Evolutionary conservation across 2,888 invertebrate species (phyloP).

Genomic region (Nycteola revayana): DNA sequence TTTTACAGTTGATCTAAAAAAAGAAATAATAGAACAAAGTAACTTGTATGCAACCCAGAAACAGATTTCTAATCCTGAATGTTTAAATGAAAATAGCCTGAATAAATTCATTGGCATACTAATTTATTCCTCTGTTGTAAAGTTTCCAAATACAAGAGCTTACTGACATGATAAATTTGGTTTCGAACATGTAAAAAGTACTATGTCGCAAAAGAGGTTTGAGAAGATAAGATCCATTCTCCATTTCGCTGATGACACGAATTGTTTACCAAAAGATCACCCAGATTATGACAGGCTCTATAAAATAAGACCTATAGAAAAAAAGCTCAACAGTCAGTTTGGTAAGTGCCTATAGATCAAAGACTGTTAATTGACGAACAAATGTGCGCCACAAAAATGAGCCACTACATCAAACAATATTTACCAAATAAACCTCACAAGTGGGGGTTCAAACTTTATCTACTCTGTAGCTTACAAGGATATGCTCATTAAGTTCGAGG

Average conservation of each 20-base stretch:
- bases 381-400: constrained; percentile 41
- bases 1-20: constrained; percentile 38
- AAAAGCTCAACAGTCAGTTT: constrained; percentile 17
- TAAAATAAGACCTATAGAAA: constrained; percentile 13
- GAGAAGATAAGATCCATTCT: constrained; percentile 8
- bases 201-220: constrained; percentile 3
- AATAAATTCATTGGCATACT: constrained; percentile 39
- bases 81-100: constrained; percentile 35
- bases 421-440: constrained; percentile 40
- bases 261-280: constrained; percentile 10
- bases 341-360: constrained; percentile 36
- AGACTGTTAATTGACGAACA: constrained; percentile 38
- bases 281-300: constrained; percentile 9
- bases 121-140: constrained; percentile 36
- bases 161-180: constrained; percentile 38
- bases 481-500: constrained; percentile 34
- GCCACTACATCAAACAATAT: constrained; percentile 39
- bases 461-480: constrained; percentile 29
- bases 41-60: constrained; percentile 38
- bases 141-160: constrained; percentile 35
- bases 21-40: constrained; percentile 37
- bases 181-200: constrained; percentile 31
- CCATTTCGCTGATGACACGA: constrained; percentile 17
- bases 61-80: constrained; percentile 38
- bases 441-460: constrained; percentile 40